These are phyloP conservation scores for Kryphioiulus occultus DNA, from an alignment of 2,888 invertebrate genomes.

Conservation along the genomic window DNA sequence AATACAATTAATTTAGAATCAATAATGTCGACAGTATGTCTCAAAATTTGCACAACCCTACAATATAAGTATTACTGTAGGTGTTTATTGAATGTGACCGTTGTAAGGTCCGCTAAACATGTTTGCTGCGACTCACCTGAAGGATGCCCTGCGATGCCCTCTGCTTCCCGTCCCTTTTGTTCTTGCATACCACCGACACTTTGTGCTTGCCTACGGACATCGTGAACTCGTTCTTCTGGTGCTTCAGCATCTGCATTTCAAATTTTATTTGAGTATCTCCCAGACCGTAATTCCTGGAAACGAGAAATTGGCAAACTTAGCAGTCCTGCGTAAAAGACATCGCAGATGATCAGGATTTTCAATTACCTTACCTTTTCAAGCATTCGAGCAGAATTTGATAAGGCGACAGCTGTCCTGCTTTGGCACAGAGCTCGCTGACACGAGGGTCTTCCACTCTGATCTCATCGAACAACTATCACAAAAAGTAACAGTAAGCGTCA, in stretches of 20 bases:
- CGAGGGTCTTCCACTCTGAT: constrained; percentile 93
- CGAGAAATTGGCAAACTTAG: neutral
- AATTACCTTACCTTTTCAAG: constrained; percentile 70
- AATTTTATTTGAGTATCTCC: constrained; percentile 87
- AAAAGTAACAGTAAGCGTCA: too few species aligned
- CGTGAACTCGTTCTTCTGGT: constrained; percentile 91
- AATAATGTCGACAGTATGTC: too few species aligned
- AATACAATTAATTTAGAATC: too few species aligned
- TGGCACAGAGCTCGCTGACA: constrained; percentile 93
- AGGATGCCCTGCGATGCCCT: constrained; percentile 93
- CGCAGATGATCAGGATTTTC: neutral
- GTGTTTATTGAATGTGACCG: too few species aligned
- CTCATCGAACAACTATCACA: constrained; percentile 81
- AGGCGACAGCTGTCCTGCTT: constrained; percentile 94
- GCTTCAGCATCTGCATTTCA: constrained; percentile 84
- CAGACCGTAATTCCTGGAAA: constrained; percentile 82
- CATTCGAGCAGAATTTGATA: constrained; percentile 93
- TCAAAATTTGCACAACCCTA: too few species aligned
- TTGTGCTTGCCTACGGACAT: constrained; percentile 94
- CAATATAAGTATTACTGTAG: too few species aligned
- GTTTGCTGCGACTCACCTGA: constrained; percentile 67
- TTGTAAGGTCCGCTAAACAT: neutral
- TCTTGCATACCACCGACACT: constrained; percentile 90
- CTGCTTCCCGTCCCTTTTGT: constrained; percentile 96
- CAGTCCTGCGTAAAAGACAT: neutral